A percentile compares a stretch with the other conserved stretches of the same genome.
phyloP scores from a whole-genome alignment of 1,140 invertebrate species.

The Leucophenga varia region DNA sequence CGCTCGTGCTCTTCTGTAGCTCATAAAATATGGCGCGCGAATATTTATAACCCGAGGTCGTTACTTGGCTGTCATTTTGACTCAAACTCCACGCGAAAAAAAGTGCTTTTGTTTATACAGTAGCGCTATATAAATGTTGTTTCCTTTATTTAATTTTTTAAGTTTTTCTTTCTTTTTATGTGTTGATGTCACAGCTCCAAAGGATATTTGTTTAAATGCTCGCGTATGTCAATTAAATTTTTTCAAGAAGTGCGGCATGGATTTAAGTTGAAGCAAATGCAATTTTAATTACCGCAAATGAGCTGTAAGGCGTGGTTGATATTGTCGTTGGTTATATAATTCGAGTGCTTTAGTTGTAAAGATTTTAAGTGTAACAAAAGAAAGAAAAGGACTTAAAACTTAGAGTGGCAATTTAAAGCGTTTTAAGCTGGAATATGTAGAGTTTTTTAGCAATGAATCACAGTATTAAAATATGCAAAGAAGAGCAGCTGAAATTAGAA shows the following conservation, averaged over 20 bases:
- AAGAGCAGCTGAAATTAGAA: neutral
- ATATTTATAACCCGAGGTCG: too few relatives aligned
- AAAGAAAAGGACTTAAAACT: constrained; percentile 1
- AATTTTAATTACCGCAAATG: constrained; percentile 53
- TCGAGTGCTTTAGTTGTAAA: too few relatives aligned
- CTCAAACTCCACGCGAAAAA: too few relatives aligned
- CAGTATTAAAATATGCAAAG: constrained; percentile 2
- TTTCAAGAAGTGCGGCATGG: constrained; percentile 26
- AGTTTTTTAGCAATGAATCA: constrained; percentile 28
- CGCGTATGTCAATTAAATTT: constrained; percentile 52
- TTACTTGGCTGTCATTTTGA: too few relatives aligned
- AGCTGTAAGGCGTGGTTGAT: constrained; percentile 19
- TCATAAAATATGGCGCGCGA: too few relatives aligned
- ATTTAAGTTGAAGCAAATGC: too few relatives aligned
- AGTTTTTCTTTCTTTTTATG: constrained; percentile 40
- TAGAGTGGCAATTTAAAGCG: constrained; percentile 28
- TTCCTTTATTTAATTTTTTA: too few relatives aligned
- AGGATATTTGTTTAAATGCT: constrained; percentile 30
- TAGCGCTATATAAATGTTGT: too few relatives aligned
- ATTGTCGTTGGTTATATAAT: too few relatives aligned
- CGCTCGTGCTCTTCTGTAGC: neutral
- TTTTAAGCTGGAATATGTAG: constrained; percentile 18
- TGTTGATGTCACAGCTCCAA: constrained; percentile 35
- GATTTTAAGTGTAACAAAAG: neutral
- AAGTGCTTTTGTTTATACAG: too few relatives aligned